phyloP scores from a whole-genome alignment of 2,113 vertebrate genomes.

The Tinamus guttatus region DNA sequence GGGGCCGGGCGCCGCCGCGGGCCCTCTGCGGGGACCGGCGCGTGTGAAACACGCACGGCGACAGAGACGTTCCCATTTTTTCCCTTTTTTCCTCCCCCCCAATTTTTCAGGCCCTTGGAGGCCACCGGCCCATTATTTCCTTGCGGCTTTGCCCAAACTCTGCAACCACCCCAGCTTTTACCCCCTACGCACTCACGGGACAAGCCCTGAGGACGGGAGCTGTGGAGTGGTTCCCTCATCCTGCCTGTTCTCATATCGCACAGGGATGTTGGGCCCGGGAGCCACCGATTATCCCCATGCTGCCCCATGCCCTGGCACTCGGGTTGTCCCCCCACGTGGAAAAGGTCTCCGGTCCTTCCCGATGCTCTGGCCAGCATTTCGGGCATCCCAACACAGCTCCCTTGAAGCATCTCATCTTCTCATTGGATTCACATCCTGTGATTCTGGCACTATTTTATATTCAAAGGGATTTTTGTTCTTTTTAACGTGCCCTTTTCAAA shows the following conservation, averaged over 20 bases:
- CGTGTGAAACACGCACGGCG: too few relatives aligned
- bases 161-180: background rate
- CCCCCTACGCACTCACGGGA: too few relatives aligned
- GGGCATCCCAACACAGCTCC: background rate
- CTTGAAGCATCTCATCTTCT: background rate
- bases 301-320: fast-evolving
- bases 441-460: background rate
- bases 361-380: fast-evolving
- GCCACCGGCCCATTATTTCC: background rate
- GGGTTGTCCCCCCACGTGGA: fast-evolving
- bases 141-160: background rate
- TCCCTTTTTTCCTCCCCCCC: too few relatives aligned
- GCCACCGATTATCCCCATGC: too few relatives aligned
- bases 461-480: background rate
- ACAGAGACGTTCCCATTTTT: too few relatives aligned
- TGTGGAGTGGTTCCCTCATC: background rate
- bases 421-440: background rate
- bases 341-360: background rate
- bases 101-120: too few relatives aligned
- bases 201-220: too few relatives aligned
- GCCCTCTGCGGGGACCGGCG: too few relatives aligned
- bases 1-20: too few relatives aligned
- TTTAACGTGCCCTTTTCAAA: slow-evolving; percentile 2
- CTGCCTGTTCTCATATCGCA: too few relatives aligned
- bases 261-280: too few relatives aligned